phyloP scores from a whole-genome alignment of 2,797 vertebrate species.

The Cottoperca gobio region DNA sequence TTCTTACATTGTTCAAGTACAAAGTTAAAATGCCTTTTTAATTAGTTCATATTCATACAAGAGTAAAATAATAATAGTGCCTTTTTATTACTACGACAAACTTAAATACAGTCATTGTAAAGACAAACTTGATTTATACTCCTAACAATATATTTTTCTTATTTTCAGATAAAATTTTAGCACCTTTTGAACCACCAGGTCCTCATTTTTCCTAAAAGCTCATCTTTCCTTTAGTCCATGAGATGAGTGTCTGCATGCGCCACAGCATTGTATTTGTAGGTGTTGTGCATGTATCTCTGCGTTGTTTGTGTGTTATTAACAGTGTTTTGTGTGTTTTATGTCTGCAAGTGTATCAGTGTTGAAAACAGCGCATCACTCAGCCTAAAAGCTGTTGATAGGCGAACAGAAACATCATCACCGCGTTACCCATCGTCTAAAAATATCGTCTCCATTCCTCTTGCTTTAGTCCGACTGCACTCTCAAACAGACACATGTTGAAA shows the following conservation, averaged over 20 bases:
- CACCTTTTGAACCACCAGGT: slow-evolving; percentile 94
- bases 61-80: slow-evolving; percentile 99
- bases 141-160: slow-evolving; percentile 95
- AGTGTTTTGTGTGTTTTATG: slow-evolving; percentile 60
- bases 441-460: slow-evolving; percentile 32
- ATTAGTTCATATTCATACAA: slow-evolving; percentile 94
- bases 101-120: slow-evolving; percentile 99
- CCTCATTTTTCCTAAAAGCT: slow-evolving; percentile 83
- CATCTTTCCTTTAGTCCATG: slow-evolving; percentile 81
- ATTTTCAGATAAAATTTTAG: slow-evolving; percentile 96
- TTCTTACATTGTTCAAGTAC: slow-evolving; percentile 95
- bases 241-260: slow-evolving; percentile 88
- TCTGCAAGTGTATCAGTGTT: slow-evolving; percentile 72
- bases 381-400: slow-evolving; percentile 81
- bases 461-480: slow-evolving; percentile 47
- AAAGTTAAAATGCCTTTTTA: slow-evolving; percentile 99
- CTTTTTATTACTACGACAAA: slow-evolving; percentile 93
- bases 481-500: slow-evolving; percentile 59
- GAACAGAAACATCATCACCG: slow-evolving; percentile 77
- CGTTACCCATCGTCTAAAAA: slow-evolving; percentile 60
- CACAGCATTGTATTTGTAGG: slow-evolving; percentile 76
- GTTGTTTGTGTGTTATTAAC: slow-evolving; percentile 47
- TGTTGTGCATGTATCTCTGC: slow-evolving; percentile 68
- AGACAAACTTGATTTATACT: slow-evolving; percentile 95
- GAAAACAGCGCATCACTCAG: slow-evolving; percentile 79